Percentiles rank a stretch among this genome's conserved stretches.
phyloP scores from a whole-genome alignment of 2,113 vertebrate species.

The Thinocorus orbignyianus region DNA sequence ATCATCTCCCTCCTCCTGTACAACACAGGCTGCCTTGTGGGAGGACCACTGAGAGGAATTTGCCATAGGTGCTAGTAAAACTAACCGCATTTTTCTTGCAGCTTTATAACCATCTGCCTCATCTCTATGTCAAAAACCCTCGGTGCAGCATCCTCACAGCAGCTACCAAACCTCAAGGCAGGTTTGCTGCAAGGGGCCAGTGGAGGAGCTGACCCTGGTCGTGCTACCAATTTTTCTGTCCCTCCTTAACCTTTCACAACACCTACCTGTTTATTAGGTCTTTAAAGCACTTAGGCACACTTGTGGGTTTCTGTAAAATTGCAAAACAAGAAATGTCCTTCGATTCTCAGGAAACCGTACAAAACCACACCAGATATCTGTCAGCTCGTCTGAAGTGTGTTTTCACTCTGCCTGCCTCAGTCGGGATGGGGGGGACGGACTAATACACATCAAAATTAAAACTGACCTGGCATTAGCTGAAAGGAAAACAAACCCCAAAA shows the following conservation, averaged over 20 bases:
- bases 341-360: constrained; percentile 31
- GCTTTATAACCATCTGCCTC: not conserved
- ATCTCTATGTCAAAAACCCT: not conserved
- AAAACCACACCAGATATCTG: constrained; percentile 44
- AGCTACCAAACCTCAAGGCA: not conserved
- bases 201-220: accelerated
- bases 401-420: not conserved
- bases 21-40: not conserved
- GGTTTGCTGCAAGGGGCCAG: not conserved
- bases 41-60: constrained; percentile 37
- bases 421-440: not conserved
- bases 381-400: not conserved
- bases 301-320: constrained; percentile 30
- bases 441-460: not conserved
- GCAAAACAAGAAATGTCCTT: constrained; percentile 56
- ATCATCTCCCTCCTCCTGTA: not conserved
- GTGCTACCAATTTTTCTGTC: accelerated
- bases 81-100: not conserved
- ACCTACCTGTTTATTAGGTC: constrained; percentile 27
- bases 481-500: not conserved
- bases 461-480: not conserved
- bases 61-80: constrained; percentile 25
- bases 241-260: not conserved
- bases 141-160: accelerated
- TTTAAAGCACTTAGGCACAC: not conserved